These are phyloP conservation scores for Benitochromis conjunctus DNA, from an alignment of 2,113 vertebrate species.

Conservation along the genomic window DNA sequence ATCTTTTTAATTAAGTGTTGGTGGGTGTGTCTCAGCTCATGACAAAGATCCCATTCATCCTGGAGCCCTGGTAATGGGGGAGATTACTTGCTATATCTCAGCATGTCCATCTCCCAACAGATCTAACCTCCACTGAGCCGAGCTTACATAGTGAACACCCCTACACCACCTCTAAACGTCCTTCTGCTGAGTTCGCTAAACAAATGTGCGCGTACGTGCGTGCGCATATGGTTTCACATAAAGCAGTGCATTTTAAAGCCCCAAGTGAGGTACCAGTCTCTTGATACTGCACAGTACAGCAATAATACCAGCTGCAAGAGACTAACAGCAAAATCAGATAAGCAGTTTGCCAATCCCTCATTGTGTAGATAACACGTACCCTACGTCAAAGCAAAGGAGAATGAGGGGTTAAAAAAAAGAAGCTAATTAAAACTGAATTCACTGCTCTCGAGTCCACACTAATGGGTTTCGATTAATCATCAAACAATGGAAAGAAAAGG, in stretches of 20 bases:
- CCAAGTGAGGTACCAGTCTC: constrained; percentile 20
- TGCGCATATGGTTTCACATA: constrained; percentile 27
- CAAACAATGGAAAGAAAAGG: constrained; percentile 28
- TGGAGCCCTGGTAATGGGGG: background rate
- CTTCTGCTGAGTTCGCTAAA: constrained; percentile 55
- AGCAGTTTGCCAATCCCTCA: constrained; percentile 60
- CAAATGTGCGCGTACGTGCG: constrained; percentile 3
- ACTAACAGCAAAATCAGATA: constrained; percentile 54
- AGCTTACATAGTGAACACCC: constrained; percentile 19
- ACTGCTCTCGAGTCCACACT: constrained; percentile 48
- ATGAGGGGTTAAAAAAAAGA: constrained; percentile 51
- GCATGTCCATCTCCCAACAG: constrained; percentile 53
- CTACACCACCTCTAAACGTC: constrained; percentile 56
- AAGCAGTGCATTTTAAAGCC: constrained; percentile 29
- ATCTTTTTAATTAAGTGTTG: constrained; percentile 53
- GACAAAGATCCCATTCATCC: constrained; percentile 58
- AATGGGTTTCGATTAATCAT: constrained; percentile 74
- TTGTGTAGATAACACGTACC: constrained; percentile 47
- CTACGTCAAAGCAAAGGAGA: constrained; percentile 42
- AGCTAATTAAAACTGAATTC: constrained; percentile 71
- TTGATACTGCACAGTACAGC: constrained; percentile 46
- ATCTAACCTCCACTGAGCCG: constrained; percentile 34
- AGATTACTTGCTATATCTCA: constrained; percentile 56
- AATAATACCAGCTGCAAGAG: constrained; percentile 41
- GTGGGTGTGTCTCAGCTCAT: constrained; percentile 27